These are phyloP conservation scores for Belgica antarctica DNA, from an alignment of 2,888 invertebrate species.

Conservation along the genomic window DNA sequence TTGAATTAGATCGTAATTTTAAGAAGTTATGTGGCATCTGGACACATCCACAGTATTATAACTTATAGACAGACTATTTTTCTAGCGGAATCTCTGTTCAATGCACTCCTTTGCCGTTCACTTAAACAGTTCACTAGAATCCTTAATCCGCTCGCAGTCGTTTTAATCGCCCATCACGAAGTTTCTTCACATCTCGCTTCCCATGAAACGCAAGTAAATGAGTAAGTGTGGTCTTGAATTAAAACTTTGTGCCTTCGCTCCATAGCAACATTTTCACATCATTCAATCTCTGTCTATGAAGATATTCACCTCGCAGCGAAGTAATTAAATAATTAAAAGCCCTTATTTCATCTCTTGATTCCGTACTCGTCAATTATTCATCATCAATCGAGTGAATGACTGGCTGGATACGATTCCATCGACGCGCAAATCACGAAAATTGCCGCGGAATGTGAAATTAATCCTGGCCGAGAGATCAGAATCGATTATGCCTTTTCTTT, in stretches of 20 bases:
- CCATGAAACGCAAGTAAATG: background rate
- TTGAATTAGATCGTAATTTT: too few relatives aligned
- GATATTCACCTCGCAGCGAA: constrained; percentile 29
- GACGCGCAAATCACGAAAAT: constrained; percentile 29
- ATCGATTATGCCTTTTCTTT: constrained; percentile 9
- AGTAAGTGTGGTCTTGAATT: too few relatives aligned
- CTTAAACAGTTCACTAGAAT: too few relatives aligned
- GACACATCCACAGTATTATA: too few relatives aligned
- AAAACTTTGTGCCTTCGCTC: background rate
- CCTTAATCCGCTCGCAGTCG: too few relatives aligned
- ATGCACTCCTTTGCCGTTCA: too few relatives aligned
- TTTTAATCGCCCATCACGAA: too few relatives aligned
- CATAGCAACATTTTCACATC: background rate
- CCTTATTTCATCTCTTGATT: background rate
- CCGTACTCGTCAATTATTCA: constrained; percentile 23
- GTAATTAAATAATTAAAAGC: constrained; percentile 43
- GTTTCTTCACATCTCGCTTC: too few relatives aligned
- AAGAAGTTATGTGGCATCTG: too few relatives aligned
- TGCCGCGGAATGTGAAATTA: constrained; percentile 26
- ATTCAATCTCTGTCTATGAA: too few relatives aligned
- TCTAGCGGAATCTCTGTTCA: too few relatives aligned
- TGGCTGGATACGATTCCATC: constrained; percentile 4
- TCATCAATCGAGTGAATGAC: constrained; percentile 13
- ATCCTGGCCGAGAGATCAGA: constrained; percentile 20
- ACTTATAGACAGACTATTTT: too few relatives aligned